Evolutionary conservation across 2,113 vertebrate genomes (phyloP), one percentile per base, ranked within the genome.

Genomic region (Pithys albifrons): DNA sequence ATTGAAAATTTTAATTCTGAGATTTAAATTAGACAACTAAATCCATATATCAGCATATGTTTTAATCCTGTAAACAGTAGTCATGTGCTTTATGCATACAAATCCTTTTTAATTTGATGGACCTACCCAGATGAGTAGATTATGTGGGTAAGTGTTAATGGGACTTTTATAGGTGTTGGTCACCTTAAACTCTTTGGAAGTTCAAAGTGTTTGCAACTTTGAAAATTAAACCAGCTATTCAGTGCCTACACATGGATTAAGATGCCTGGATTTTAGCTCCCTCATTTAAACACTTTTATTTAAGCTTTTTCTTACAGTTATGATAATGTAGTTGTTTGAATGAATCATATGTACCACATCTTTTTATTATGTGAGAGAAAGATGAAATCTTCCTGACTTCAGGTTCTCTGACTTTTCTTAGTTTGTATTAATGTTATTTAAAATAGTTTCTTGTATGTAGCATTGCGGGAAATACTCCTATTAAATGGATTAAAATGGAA

Each of bases 371-470:
- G 76, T 91, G 81, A 90, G 23, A 82, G 92, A 80, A 95, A 81
- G 93, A 89, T 67, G 5, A 69, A 71, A 73, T 91, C 67, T 70
- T 91, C 91, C 75, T 58, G 62, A 69, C 46, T 81, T 93, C 52
- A 84, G 84, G 71, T 58, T 65, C 72, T 49, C 43, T 85, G 69
- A 25, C 79, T 93, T 94, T 66, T 88, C 29, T 85, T 92, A 78
- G 69, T 92, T 87, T 90, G 49, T 95, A 72, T 91, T 95, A 76
- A 61, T 66, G 72, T 92, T 97, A 94, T 96, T 88, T 92, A 96
- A 96, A 92, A 76, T 62, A 75, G 64, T 89, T 89, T 55, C 45
- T 90, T 93, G 75, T 95, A 85, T 94, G 89, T 95, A 93, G 76
- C 85, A 81, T 73, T 94, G 76, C 12, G 4, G 71, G 66, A 91